These are phyloP conservation scores for Pseudonaja textilis DNA, from an alignment of 2,113 vertebrate species.

Conservation along the genomic window DNA sequence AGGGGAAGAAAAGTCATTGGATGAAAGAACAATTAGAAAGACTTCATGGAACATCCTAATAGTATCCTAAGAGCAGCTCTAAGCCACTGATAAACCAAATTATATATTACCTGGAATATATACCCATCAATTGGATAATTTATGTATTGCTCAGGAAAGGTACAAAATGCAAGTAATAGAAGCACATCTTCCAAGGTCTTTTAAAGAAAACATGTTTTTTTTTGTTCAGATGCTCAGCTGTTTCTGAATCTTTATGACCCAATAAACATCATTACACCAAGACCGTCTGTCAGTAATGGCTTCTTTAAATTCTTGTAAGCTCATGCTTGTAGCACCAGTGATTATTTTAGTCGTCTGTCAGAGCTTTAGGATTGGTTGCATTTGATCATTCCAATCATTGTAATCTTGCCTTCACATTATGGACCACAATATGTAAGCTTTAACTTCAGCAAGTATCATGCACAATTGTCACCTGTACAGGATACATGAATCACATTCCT, in stretches of 20 bases:
- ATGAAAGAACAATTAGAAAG: not conserved
- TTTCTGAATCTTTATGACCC: not conserved
- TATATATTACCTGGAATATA: not conserved
- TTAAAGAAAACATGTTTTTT: not conserved
- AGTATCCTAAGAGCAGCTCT: not conserved
- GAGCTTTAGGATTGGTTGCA: not conserved
- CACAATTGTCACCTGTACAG: not conserved
- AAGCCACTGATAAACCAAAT: not conserved
- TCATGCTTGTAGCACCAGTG: not conserved
- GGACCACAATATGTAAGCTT: not conserved
- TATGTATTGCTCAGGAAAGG: not conserved
- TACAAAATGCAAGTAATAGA: not conserved
- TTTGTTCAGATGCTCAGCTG: not conserved
- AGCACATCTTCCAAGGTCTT: not conserved
- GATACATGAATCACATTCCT: not conserved
- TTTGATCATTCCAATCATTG: not conserved
- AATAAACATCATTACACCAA: not conserved
- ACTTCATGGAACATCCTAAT: not conserved
- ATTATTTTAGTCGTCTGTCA: not conserved
- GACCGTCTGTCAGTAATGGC: not conserved
- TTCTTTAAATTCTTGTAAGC: not conserved
- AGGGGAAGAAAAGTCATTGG: not conserved
- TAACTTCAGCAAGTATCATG: not conserved
- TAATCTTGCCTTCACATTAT: not conserved
- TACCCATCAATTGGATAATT: not conserved